A percentile compares a stretch with the other conserved stretches of the same genome.
These are phyloP conservation scores for Volucella inflata DNA, from an alignment of 2,888 invertebrate species.

Conservation along the genomic window DNA sequence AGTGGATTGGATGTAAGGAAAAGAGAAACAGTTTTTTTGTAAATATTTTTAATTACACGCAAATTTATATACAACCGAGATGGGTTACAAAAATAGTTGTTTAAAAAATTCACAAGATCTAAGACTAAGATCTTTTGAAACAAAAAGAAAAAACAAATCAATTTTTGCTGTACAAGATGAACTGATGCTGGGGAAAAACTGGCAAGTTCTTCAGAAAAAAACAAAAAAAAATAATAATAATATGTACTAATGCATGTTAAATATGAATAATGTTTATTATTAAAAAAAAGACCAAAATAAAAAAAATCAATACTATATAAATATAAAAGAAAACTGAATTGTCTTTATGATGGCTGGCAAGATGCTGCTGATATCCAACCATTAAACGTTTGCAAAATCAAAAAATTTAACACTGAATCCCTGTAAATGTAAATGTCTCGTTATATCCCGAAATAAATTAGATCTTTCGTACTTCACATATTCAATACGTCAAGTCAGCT, in stretches of 20 bases:
- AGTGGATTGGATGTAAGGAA: slow-evolving; percentile 13
- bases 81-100: slow-evolving; percentile 16
- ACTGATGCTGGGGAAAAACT: slow-evolving; percentile 13
- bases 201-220: slow-evolving; percentile 15
- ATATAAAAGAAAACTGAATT: not conserved
- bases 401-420: too few relatives aligned
- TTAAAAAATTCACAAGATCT: slow-evolving; percentile 7
- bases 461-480: too few relatives aligned
- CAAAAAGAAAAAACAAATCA: slow-evolving; percentile 14
- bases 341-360: too few relatives aligned
- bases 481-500: too few relatives aligned
- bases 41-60: slow-evolving; percentile 55
- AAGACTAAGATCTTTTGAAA: slow-evolving; percentile 26
- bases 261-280: slow-evolving; percentile 48
- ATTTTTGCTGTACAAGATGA: slow-evolving; percentile 37
- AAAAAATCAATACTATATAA: slow-evolving; percentile 24
- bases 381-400: too few relatives aligned
- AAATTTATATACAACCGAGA: slow-evolving; percentile 35
- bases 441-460: too few relatives aligned
- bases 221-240: not conserved
- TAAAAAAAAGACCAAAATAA: slow-evolving; percentile 41
- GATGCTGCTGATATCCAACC: too few relatives aligned
- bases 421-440: too few relatives aligned
- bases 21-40: slow-evolving; percentile 30
- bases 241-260: slow-evolving; percentile 48